Conservation (phyloP, 37 sponge, comb jelly and placozoan genomes). For the Mnemiopsis leidyi region DNA sequence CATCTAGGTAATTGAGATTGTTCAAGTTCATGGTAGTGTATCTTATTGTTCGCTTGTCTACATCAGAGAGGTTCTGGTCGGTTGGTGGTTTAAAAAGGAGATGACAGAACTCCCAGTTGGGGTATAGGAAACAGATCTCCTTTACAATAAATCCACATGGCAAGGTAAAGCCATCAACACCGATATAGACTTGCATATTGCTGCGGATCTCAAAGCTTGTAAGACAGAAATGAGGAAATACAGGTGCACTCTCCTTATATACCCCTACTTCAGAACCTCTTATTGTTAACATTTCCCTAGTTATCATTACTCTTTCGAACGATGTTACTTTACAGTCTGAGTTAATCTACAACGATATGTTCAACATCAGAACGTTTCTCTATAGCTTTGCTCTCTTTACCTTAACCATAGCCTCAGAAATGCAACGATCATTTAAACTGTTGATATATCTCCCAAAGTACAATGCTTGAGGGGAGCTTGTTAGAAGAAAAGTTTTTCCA, state of each 20-base stretch:
- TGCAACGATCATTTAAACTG: not conserved
- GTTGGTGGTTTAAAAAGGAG: not conserved
- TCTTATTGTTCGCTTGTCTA: not conserved
- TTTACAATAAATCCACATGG: slow-evolving; percentile 5
- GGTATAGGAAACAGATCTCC: not conserved
- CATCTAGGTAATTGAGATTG: not conserved
- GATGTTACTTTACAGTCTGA: too few species aligned
- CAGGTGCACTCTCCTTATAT: too few species aligned
- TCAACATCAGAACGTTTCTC: too few species aligned
- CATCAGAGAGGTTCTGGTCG: not conserved
- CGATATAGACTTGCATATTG: not conserved
- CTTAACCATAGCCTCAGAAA: not conserved
- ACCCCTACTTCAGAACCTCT: too few species aligned
- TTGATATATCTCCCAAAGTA: slow-evolving; percentile 19
- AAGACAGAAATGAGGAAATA: not conserved
- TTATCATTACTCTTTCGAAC: too few species aligned
- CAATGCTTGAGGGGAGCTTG: not conserved
- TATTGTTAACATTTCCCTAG: too few species aligned
- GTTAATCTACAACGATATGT: too few species aligned
- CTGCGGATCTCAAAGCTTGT: not conserved
- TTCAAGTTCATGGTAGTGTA: not conserved
- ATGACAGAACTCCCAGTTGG: not conserved
- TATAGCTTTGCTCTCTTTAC: not conserved
- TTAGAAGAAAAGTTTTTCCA: not conserved
- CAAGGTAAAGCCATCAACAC: not conserved